Evolutionary conservation across 2,113 vertebrate genomes (phyloP).

Genomic region (Pseudopodoces humilis): DNA sequence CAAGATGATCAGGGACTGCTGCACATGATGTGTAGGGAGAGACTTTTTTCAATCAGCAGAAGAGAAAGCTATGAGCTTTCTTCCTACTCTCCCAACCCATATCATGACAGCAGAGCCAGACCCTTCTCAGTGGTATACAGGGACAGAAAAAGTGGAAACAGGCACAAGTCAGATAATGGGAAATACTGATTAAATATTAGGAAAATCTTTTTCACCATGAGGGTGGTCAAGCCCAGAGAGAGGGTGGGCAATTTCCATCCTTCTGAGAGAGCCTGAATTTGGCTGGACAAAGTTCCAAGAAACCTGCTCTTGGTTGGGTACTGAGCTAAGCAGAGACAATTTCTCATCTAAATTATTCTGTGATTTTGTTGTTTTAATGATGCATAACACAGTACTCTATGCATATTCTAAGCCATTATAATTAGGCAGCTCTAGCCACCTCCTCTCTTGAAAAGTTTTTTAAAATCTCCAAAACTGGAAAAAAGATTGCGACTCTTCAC

Average conservation of each 20-base stretch:
- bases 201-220: background rate
- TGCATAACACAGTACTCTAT: background rate
- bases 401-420: background rate
- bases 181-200: background rate
- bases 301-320: background rate
- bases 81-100: background rate
- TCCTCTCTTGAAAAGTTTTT: background rate
- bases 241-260: background rate
- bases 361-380: background rate
- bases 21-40: background rate
- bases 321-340: background rate
- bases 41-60: background rate
- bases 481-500: background rate
- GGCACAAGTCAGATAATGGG: rapidly evolving
- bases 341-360: background rate
- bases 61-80: background rate
- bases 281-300: background rate
- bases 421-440: background rate
- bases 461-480: background rate
- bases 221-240: background rate
- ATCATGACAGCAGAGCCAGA: background rate
- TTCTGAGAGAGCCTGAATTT: background rate
- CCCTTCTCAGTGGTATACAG: background rate
- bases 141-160: background rate
- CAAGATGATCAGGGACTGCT: background rate